Conservation (phyloP, 2,888 invertebrate genomes). For the Pachymerium ferrugineum region DNA sequence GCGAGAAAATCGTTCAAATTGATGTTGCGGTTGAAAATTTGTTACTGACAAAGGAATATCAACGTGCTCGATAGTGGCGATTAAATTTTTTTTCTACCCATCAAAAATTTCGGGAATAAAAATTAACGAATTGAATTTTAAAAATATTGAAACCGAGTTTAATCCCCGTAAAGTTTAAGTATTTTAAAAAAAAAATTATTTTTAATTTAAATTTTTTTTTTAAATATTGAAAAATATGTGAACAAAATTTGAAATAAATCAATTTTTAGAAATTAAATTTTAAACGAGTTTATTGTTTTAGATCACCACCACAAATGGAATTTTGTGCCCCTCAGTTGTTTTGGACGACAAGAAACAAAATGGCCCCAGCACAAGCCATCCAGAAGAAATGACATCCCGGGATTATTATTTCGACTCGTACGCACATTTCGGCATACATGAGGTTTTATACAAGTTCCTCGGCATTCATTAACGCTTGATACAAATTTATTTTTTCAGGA, state of each 20-base stretch:
- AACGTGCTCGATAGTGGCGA: not conserved
- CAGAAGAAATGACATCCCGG: constrained; percentile 97
- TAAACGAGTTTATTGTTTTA: not conserved
- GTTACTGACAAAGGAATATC: not conserved
- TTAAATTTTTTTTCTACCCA: not conserved
- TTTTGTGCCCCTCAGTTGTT: constrained; percentile 6
- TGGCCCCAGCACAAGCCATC: constrained; percentile 12
- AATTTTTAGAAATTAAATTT: too few species aligned
- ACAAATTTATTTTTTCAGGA: constrained; percentile 54
- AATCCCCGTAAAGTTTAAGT: too few species aligned
- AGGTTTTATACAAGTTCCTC: constrained; percentile 51
- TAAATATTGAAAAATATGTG: too few species aligned
- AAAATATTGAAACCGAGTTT: too few species aligned
- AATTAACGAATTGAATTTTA: too few species aligned
- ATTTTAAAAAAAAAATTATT: not conserved
- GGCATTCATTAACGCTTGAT: not conserved
- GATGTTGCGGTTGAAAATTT: not conserved
- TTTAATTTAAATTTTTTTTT: constrained; percentile 3
- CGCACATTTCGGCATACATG: constrained; percentile 99
- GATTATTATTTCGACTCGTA: constrained; percentile 99
- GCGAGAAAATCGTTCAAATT: too few species aligned
- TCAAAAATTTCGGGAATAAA: not conserved
- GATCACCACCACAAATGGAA: constrained; percentile 24
- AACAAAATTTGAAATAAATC: too few species aligned
- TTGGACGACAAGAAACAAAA: constrained; percentile 29